Base-by-base conservation (phyloP, 2,113 vertebrate genomes). In the Speoplatyrhinus poulsoni region DNA sequence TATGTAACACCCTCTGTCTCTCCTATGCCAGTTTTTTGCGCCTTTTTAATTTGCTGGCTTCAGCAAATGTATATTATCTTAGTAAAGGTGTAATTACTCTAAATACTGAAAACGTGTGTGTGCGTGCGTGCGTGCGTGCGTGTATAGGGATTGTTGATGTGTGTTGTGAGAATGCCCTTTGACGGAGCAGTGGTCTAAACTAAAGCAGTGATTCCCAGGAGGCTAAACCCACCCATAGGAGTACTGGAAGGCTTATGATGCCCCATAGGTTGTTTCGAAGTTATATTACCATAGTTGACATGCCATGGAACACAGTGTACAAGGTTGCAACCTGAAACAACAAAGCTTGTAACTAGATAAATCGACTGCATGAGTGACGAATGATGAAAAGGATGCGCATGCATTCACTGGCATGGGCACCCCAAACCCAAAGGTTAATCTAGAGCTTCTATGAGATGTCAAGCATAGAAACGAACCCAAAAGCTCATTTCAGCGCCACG, bases 131-230 rank as follows among this genome's bases (percentile, higher is more conserved):
- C 3, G 7, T 41, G 36, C 3, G 7, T 8, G 26, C 3, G 26
- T 41, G 36, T 41, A 41, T 3, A 41, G 3, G 36, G 36, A 26
- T 41, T 41, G 5, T 41, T 41, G 3, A 26, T 26, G 26, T 41
- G 36, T 41, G 36, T 41, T 8, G 36, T 41, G 36, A 7, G 36
- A 41, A 41, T 4, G 36, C 13, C 52, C 62, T 64, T 26, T 33
- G 5, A 16, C 63, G 17, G 63, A 70, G 19, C 33, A 36, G 68
- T 61, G 78, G 80, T 65, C 73, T 75, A 69, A 81, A 76, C 62
- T 75, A 76, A 88, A 86, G 87, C 85, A 85, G 84, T 82, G 86
- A 88, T 73, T 87, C 80, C 81, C 78, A 60, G 67, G 81, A 75
- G 67, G 79, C 69, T 15, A 13, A 83, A 54, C 69, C 73, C 72